phyloP scores from a whole-genome alignment of 1,140 invertebrate genomes.

The Hirudo medicinalis region DNA sequence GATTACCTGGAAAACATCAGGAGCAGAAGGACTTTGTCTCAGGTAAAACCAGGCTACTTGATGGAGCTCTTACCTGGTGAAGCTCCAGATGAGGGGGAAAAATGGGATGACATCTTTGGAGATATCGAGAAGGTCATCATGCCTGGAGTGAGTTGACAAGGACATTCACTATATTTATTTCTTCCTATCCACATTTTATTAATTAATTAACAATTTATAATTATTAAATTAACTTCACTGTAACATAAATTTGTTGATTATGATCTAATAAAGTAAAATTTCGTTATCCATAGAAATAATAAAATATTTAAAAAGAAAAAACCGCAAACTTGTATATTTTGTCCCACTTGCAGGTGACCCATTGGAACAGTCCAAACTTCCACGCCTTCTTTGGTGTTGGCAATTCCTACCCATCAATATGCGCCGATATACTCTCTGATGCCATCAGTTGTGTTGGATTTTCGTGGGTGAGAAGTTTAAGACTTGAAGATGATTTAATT shows the following conservation, averaged over 20 bases:
- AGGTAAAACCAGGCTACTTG: constrained; percentile 48
- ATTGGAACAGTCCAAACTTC: constrained; percentile 87
- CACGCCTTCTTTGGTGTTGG: constrained; percentile 88
- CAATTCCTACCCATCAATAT: constrained; percentile 75
- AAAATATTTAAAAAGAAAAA: not conserved
- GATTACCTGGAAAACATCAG: constrained; percentile 73
- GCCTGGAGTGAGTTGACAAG: constrained; percentile 41
- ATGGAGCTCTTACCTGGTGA: constrained; percentile 37
- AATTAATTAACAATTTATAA: no score
- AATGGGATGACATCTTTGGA: constrained; percentile 43
- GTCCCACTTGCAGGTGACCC: constrained; percentile 54
- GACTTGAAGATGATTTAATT: no score
- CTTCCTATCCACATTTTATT: no score
- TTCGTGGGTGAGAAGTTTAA: constrained; percentile 62
- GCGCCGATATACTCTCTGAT: constrained; percentile 70
- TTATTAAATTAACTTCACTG: no score
- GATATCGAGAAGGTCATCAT: constrained; percentile 50
- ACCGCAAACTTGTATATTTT: not conserved
- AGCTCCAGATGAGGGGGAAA: constrained; percentile 39
- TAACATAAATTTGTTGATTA: no score
- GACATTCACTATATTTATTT: no score
- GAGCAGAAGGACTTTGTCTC: constrained; percentile 34
- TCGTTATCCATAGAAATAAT: not conserved
- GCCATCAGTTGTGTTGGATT: constrained; percentile 75
- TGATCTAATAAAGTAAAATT: not conserved